Evolutionary conservation across 2,888 invertebrate genomes (phyloP), one percentile per base, ranked within the genome.

Genomic region (Agrotis ipsilon): DNA sequence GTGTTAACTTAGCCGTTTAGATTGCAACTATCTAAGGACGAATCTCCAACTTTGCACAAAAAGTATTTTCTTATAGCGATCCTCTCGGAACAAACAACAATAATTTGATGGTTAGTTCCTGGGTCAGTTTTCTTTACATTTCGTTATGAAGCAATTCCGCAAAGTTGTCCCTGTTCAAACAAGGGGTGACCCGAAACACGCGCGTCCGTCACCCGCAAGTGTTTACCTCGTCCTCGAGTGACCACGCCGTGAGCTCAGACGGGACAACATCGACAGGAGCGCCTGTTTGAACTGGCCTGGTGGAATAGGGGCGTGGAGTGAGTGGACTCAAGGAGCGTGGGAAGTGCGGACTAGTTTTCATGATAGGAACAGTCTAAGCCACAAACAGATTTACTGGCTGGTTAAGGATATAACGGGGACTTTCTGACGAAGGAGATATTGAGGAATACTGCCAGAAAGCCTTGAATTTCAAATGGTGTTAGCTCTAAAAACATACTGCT

Each of bases 121-220:
- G 5, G 18, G 49, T 43, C 24, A 32, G 43, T 64, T 11, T 21
- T 76, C 61, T 78, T 62, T 72, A 46, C 62, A 67, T 63, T 52
- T 79, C 51, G 51, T 75, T 75, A 75, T 54, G 55, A 63, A 80
- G 63, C 48, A 43, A 52, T 75, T 64, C 27, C 49, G 24, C 21
- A 21, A 39, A 61, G 68, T 24, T 55, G 60, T 21, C 59, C 58
- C 52, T 82, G 7, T 62, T 3, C 39, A 75, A 68, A 79, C 62
- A 66, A 62, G 66, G 74, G 78, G 75, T 27, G 72, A 67, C 67
- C 59, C 70, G 69, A 73, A 83, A 81, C 75, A 79, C 62, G 59
- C 3, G 43, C 70, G 74, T 79, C 83, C 85, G 84, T 83, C 84
- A 85, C 71, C n/a, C 60, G 46, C 46, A 21, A 52, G 58, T 74